phyloP scores from a whole-genome alignment of 2,888 invertebrate species.

The Melanargia galathea region DNA sequence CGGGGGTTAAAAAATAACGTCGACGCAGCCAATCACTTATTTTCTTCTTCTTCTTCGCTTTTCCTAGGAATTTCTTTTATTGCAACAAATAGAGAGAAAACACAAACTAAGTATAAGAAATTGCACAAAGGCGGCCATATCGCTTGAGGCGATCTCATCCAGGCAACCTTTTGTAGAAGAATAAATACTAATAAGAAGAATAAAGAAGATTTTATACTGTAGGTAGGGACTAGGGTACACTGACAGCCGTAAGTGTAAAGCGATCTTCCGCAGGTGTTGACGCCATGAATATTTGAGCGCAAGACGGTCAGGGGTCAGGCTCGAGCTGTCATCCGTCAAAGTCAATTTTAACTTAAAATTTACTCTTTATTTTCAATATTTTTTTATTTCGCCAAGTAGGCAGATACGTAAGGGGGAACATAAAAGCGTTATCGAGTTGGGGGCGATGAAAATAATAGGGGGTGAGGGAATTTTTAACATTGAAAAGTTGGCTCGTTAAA shows the following conservation, averaged over 20 bases:
- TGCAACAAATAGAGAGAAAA: no score
- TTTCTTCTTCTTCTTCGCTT: no score
- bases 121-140: no score
- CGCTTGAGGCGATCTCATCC: no score
- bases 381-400: conserved; percentile 58
- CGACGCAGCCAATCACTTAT: no score
- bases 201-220: not conserved
- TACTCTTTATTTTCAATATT: conserved; percentile 67
- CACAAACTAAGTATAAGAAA: no score
- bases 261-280: conserved; percentile 50
- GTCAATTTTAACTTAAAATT: conserved; percentile 79
- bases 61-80: no score
- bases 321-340: conserved; percentile 71
- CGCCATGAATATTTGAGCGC: conserved; percentile 69
- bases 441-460: conserved; percentile 66
- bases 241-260: conserved; percentile 11
- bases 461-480: conserved; percentile 64
- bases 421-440: conserved; percentile 77
- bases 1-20: no score
- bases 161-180: no score
- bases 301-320: conserved; percentile 70
- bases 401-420: conserved; percentile 54
- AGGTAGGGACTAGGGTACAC: no score
- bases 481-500: conserved; percentile 69
- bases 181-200: no score